phyloP scores from a whole-genome alignment of 2,113 vertebrate species.

The Sprattus sprattus region DNA sequence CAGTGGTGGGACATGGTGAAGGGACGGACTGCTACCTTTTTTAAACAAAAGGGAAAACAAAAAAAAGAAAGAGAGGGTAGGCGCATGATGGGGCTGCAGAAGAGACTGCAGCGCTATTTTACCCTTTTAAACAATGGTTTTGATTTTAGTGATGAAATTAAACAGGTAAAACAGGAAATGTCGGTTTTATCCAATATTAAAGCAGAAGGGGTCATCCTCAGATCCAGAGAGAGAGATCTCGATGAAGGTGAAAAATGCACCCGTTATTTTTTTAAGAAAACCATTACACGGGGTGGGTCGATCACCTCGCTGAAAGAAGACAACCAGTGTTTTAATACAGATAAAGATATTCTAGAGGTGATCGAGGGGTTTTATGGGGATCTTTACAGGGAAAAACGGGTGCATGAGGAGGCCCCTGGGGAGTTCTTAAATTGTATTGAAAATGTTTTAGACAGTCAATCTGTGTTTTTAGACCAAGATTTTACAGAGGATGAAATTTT shows the following conservation, averaged over 20 bases:
- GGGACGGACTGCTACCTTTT: neutral
- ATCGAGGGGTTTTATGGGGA: conserved; percentile 9
- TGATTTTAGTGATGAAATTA: conserved; percentile 27
- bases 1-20: conserved; percentile 43
- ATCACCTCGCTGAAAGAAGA: neutral
- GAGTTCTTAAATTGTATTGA: conserved; percentile 13
- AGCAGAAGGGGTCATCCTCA: conserved; percentile 21
- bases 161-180: conserved; percentile 35
- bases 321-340: too few relatives aligned
- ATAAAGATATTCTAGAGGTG: neutral
- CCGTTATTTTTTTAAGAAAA: conserved; percentile 31
- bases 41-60: neutral
- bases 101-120: conserved; percentile 24
- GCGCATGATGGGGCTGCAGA: conserved; percentile 31
- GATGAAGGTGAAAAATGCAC: conserved; percentile 36
- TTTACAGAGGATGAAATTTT: neutral
- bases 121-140: neutral
- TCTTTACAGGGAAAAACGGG: neutral
- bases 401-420: accelerated
- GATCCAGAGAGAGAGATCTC: conserved; percentile 12
- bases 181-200: neutral
- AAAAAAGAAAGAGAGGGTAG: neutral
- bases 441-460: neutral
- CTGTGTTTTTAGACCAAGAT: neutral
- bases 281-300: neutral